Base-by-base conservation (phyloP, 2,113 vertebrate genomes). In the Merops nubicus region DNA sequence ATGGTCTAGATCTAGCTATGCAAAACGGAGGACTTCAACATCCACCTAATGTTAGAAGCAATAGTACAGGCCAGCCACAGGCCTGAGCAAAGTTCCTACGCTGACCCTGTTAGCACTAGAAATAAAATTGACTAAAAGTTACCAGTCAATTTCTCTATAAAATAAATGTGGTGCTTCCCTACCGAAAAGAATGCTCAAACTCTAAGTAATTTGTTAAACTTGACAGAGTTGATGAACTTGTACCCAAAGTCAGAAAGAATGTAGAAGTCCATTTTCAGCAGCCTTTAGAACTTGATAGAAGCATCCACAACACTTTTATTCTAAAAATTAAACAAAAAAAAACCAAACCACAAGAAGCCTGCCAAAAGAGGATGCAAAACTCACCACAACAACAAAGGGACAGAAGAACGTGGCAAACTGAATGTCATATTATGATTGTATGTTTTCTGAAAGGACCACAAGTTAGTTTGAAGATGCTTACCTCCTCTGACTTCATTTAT, bases 401-500 rank as follows among this genome's bases (percentile, higher is more conserved):
- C 48, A 64, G 33, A 60, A 79, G 28, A 77, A 50, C 8, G 45
- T 23, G 15, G 33, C 3, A 4, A 76, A 62, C 8, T 22, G 14
- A 73, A 20, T 0, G 0, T 26, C 28, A 34, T 22, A 50, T 22
- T 84, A 50, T 5, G 28, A 26, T 36, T 8, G 26, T 13, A 0
- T 28, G 2, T 88, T 54, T 85, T 83, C 34, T n/a, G 26, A 70
- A 77, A 83, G 50, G 17, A 11, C 29, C 59, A 63, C 8, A n/a
- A 43, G 5, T 53, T 19, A 26, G 7, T 54, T 70, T 81, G 10
- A 23, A 93, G 70, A 50, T 50, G 26, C 23, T 54, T 11, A 48
- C n/a, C n/a, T n/a, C n/a, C 36, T 64, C 70, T 85, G 48, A 79
- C 13, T 42, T 67, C 14, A 9, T 81, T 84, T 78, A 23, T 57